Evolutionary conservation across 2,797 vertebrate genomes (phyloP).

Genomic region (Rhyacichthys aspro): DNA sequence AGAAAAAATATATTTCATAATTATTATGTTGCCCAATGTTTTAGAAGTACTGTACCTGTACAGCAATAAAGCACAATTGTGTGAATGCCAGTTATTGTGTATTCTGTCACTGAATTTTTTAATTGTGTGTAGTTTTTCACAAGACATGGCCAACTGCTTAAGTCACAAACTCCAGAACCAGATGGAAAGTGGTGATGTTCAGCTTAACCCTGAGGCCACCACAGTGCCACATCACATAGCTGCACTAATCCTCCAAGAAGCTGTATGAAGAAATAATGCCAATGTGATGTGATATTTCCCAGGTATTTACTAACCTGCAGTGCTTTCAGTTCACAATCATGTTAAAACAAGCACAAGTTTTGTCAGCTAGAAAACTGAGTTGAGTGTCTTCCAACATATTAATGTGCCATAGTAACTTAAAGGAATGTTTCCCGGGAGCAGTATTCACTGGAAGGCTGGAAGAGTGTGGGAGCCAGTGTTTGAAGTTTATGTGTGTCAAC

Average conservation of each 20-base stretch:
- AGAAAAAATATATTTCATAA: constrained; percentile 77
- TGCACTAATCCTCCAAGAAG: not conserved
- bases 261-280: constrained; percentile 10
- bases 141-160: not conserved
- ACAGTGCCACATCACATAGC: not conserved
- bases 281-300: constrained; percentile 33
- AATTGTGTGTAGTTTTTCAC: not conserved
- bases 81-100: constrained; percentile 52
- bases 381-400: constrained; percentile 45
- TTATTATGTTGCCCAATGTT: constrained; percentile 79
- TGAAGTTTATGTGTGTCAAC: constrained; percentile 37
- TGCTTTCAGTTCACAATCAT: constrained; percentile 52
- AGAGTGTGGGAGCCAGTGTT: constrained; percentile 41
- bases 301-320: constrained; percentile 40
- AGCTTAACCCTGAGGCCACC: not conserved
- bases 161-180: not conserved
- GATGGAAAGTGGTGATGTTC: not conserved
- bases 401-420: constrained; percentile 28
- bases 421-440: constrained; percentile 48
- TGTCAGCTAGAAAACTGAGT: constrained; percentile 22
- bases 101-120: not conserved
- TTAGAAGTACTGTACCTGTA: constrained; percentile 83
- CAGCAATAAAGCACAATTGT: constrained; percentile 87
- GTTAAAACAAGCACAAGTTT: constrained; percentile 50
- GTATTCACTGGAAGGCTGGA: constrained; percentile 5